A percentile compares a stretch with the other conserved stretches of the same genome.
phyloP scores from a whole-genome alignment of 2,888 invertebrate genomes.

The Euplagia quadripunctaria region DNA sequence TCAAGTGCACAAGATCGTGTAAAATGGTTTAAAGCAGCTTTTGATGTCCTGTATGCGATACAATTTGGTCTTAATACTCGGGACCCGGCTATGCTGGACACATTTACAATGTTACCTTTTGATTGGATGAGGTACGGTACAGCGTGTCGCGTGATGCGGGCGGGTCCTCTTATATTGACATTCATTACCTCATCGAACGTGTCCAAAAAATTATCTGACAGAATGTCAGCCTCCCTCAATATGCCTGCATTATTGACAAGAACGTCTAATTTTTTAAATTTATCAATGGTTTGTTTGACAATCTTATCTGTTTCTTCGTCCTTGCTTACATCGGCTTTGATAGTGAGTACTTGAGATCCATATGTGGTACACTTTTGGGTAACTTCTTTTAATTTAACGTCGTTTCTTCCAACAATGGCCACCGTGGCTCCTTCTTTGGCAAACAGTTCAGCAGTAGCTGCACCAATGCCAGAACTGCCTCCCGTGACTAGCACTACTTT shows the following conservation, averaged over 20 bases:
- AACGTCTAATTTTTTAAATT: conserved; percentile 59
- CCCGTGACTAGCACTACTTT: conserved; percentile 64
- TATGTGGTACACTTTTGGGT: conserved; percentile 37
- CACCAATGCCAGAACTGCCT: conserved; percentile 60
- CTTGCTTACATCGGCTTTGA: conserved; percentile 57
- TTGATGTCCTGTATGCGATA: conserved; percentile 88
- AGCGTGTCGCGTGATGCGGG: conserved; percentile 49
- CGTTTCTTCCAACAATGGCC: conserved; percentile 57
- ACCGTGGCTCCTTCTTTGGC: conserved; percentile 55
- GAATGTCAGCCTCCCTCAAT: conserved; percentile 21
- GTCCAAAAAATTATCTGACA: conserved; percentile 44
- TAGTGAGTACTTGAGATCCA: conserved; percentile 43
- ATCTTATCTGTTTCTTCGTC: conserved; percentile 50
- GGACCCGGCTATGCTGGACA: conserved; percentile 37
- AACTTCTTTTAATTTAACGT: conserved; percentile 47
- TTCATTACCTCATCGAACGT: conserved; percentile 52
- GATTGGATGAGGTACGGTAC: conserved; percentile 51
- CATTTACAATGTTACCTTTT: conserved; percentile 50
- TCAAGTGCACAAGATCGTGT: too few species aligned
- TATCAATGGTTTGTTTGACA: conserved; percentile 47
- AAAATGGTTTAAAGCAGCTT: too few species aligned
- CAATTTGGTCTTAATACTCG: not conserved
- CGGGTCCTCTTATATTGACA: conserved; percentile 51
- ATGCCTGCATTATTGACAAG: conserved; percentile 64
- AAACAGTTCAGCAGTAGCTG: conserved; percentile 52